Conservation (phyloP, 1,140 invertebrate species). For the Cherax destructor region DNA sequence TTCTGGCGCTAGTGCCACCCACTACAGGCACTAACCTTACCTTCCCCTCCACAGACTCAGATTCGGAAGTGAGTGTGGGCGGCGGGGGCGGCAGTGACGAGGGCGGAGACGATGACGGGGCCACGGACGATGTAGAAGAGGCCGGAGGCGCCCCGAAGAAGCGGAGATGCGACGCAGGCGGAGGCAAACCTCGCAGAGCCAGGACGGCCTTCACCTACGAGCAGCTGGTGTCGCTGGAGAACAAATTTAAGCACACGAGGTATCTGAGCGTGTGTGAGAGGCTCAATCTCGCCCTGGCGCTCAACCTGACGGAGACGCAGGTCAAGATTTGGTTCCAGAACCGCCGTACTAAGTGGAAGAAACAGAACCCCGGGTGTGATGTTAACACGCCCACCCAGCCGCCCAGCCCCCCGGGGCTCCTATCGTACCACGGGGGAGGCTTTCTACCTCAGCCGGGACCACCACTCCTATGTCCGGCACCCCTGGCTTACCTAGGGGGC, state of each 20-base stretch:
- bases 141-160: constrained; percentile 59
- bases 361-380: constrained; percentile 58
- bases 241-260: constrained; percentile 62
- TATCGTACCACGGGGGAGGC: constrained; percentile 44
- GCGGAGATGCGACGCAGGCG: constrained; percentile 75
- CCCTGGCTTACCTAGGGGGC: constrained; percentile 49
- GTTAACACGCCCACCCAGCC: constrained; percentile 63
- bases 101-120: constrained; percentile 34
- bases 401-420: constrained; percentile 47
- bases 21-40: background rate
- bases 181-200: constrained; percentile 92
- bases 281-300: constrained; percentile 58
- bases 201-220: constrained; percentile 99
- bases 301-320: constrained; percentile 65
- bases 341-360: constrained; percentile 63
- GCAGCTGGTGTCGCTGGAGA: constrained; percentile 90
- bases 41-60: constrained; percentile 33
- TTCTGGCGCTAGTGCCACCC: background rate
- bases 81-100: constrained; percentile 41
- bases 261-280: constrained; percentile 63
- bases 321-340: constrained; percentile 67
- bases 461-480: constrained; percentile 48
- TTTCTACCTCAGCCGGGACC: constrained; percentile 39
- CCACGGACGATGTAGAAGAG: background rate
- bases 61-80: constrained; percentile 41